Evolutionary conservation across 2,888 invertebrate genomes (phyloP).

Genomic region (Melipona beecheii): DNA sequence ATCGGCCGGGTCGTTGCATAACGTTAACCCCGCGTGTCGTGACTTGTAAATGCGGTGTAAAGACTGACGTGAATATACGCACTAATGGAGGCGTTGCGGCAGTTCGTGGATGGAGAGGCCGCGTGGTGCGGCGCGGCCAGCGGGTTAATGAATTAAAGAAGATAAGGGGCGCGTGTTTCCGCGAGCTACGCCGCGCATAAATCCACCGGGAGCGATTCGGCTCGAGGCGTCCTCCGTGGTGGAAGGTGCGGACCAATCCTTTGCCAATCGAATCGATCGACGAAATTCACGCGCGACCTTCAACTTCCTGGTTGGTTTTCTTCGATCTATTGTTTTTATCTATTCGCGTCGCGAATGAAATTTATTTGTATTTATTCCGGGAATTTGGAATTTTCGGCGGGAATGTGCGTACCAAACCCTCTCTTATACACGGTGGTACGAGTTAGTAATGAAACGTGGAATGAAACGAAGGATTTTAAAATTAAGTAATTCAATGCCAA

Average conservation of each 20-base stretch:
- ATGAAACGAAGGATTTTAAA: no score
- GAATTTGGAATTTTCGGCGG: no score
- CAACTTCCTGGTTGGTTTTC: not conserved
- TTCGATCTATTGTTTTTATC: no score
- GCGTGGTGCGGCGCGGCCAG: not conserved
- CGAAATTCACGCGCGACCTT: not conserved
- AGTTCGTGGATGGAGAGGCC: slow-evolving; percentile 34
- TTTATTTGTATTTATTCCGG: no score
- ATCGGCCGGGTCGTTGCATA: slow-evolving; percentile 66
- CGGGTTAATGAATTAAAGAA: slow-evolving; percentile 65
- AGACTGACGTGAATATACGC: slow-evolving; percentile 62
- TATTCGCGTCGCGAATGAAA: no score
- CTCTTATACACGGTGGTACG: no score
- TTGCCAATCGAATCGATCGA: slow-evolving; percentile 15
- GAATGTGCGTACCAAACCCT: no score
- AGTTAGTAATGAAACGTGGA: no score
- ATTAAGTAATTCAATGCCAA: no score
- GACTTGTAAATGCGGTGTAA: slow-evolving; percentile 67
- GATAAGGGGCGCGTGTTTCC: slow-evolving; percentile 58
- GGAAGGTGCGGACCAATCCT: slow-evolving; percentile 1
- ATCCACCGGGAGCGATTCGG: slow-evolving; percentile 15
- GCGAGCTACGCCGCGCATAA: slow-evolving; percentile 19
- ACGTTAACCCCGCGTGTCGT: slow-evolving; percentile 66
- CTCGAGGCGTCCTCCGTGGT: not conserved
- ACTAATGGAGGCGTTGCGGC: slow-evolving; percentile 59